Evolutionary conservation across 2,888 invertebrate species (phyloP).

Genomic region (Matsumyia berberina): DNA sequence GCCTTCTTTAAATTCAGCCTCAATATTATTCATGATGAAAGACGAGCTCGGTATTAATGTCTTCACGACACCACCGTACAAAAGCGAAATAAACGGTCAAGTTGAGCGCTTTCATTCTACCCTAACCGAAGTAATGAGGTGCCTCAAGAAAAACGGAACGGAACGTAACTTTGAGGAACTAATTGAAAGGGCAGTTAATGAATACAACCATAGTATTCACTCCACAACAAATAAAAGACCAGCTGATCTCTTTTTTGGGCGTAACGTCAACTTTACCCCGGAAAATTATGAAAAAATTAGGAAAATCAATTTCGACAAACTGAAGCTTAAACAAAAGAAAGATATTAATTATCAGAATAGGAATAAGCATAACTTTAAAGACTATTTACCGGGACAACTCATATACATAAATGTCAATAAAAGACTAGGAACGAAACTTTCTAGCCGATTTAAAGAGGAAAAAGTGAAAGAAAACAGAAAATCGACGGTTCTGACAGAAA

Average conservation of each 20-base stretch:
- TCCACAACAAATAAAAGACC: background rate
- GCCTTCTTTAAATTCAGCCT: no score
- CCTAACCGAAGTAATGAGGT: background rate
- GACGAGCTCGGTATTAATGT: no score
- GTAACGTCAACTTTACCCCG: no score
- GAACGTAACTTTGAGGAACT: background rate
- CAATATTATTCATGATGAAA: no score
- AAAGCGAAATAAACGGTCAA: background rate
- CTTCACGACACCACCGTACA: no score
- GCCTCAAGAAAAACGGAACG: no score
- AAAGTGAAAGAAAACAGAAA: constrained; percentile 49
- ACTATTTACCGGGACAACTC: constrained; percentile 14
- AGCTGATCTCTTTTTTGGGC: background rate
- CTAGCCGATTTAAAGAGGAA: constrained; percentile 21
- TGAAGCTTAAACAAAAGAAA: background rate
- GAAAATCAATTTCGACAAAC: background rate
- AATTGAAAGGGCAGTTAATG: background rate
- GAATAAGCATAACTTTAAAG: constrained; percentile 1
- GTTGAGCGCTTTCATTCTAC: background rate
- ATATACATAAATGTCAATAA: constrained; percentile 41
- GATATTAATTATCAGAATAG: background rate
- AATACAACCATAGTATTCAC: background rate
- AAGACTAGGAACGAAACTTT: constrained; percentile 42
- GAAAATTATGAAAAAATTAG: no score
- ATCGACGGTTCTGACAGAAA: constrained; percentile 51